phyloP scores from a whole-genome alignment of 2,797 vertebrate genomes.

The Eupleurogrammus muticus region DNA sequence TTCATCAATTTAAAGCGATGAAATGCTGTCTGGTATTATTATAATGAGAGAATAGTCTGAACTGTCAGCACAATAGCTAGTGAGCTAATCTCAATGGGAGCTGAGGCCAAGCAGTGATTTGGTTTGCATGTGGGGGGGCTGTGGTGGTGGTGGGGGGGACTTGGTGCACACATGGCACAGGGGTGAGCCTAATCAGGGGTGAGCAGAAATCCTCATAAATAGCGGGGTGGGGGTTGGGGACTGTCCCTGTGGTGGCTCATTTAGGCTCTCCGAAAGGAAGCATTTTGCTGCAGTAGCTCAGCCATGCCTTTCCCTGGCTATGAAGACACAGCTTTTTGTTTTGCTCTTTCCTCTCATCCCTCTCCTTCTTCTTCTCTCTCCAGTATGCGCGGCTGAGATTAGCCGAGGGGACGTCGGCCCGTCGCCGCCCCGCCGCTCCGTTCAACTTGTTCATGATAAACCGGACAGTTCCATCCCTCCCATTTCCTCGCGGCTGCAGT shows the following conservation, averaged over 20 bases:
- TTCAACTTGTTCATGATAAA: conserved; percentile 44
- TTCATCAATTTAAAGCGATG: conserved; percentile 5
- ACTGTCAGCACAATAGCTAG: conserved; percentile 72
- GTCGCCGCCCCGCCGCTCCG: conserved; percentile 25
- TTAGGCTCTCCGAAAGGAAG: conserved; percentile 70
- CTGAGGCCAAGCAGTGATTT: conserved; percentile 69
- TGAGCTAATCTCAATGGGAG: conserved; percentile 69
- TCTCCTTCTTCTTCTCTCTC: conserved; percentile 21
- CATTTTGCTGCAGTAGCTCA: conserved; percentile 58
- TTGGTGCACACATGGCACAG: conserved; percentile 77
- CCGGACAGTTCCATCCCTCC: conserved; percentile 54
- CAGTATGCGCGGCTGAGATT: conserved; percentile 32
- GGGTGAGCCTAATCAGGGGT: conserved; percentile 77
- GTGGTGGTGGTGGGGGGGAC: conserved; percentile 7
- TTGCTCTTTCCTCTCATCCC: not conserved
- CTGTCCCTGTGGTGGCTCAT: conserved; percentile 66
- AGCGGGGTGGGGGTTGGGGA: conserved; percentile 49
- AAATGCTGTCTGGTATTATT: conserved; percentile 20
- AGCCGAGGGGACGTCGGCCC: conserved; percentile 21
- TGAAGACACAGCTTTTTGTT: conserved; percentile 37
- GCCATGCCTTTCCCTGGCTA: conserved; percentile 36
- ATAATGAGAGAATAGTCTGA: conserved; percentile 39
- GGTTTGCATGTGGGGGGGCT: conserved; percentile 28
- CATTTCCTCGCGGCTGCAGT: conserved; percentile 63
- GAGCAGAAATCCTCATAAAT: conserved; percentile 77